A percentile compares a stretch with the other conserved stretches of the same genome.
These are phyloP conservation scores for Varecia variegata DNA, from an alignment of 2,797 vertebrate genomes.

Conservation along the genomic window DNA sequence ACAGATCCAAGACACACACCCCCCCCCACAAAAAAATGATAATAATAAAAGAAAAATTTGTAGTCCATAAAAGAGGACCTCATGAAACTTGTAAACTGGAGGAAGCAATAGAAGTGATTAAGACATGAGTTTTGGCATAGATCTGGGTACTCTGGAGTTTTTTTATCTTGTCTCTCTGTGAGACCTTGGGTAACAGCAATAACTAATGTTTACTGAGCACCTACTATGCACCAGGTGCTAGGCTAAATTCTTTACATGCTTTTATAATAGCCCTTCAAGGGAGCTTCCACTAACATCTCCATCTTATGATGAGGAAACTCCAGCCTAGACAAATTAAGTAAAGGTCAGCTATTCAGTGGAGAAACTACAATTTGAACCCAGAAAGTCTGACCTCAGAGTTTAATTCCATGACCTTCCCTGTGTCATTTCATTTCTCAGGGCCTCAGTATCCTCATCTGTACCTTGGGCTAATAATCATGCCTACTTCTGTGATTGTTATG, in stretches of 20 bases:
- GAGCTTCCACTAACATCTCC: not conserved
- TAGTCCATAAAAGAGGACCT: not conserved
- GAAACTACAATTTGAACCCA: not conserved
- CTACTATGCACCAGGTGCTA: not conserved
- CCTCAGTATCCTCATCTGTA: not conserved
- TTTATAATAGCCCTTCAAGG: not conserved
- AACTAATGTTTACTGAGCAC: not conserved
- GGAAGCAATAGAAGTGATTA: not conserved
- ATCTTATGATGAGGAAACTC: not conserved
- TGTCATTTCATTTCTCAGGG: not conserved
- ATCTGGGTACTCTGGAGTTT: not conserved
- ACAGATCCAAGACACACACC: not conserved
- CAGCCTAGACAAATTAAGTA: not conserved
- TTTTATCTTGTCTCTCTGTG: not conserved
- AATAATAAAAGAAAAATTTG: not conserved
- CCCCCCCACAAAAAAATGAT: not conserved
- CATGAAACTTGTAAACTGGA: not conserved
- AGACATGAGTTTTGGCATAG: not conserved
- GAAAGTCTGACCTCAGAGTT: not conserved
- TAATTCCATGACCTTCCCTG: not conserved
- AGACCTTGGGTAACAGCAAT: not conserved
- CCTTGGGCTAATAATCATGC: not conserved
- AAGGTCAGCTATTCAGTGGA: not conserved
- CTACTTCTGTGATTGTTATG: not conserved
- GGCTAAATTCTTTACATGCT: not conserved